Evolutionary conservation across 2,888 invertebrate species (phyloP).

Genomic region (Deroplatys truncata): DNA sequence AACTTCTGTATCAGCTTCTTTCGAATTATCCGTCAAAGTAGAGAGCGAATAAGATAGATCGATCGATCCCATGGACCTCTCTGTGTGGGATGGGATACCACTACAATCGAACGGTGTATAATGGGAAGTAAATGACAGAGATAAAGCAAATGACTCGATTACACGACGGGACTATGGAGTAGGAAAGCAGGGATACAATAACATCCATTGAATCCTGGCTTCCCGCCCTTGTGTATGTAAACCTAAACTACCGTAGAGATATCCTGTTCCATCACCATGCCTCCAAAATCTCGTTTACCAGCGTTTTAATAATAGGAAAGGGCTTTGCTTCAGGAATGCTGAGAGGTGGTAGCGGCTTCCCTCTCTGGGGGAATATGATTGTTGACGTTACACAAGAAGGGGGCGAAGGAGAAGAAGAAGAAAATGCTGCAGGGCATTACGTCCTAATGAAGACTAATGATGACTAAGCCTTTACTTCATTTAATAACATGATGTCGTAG

Average conservation of each 20-base stretch:
- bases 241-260: neutral
- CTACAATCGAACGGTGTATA: neutral
- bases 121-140: neutral
- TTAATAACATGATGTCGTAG: slow-evolving; percentile 20
- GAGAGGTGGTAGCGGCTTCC: neutral
- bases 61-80: neutral
- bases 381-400: neutral
- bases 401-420: neutral
- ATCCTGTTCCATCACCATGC: neutral
- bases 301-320: neutral
- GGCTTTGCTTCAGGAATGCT: neutral
- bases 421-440: slow-evolving; percentile 10
- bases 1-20: too few species aligned
- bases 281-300: neutral
- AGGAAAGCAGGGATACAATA: neutral
- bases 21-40: too few species aligned
- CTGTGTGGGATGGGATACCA: neutral
- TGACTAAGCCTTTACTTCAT: slow-evolving; percentile 24
- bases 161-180: too few species aligned
- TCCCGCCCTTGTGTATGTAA: neutral
- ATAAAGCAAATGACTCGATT: neutral
- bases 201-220: neutral
- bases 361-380: neutral
- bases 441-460: slow-evolving; percentile 27
- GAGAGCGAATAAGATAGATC: neutral